phyloP scores from a whole-genome alignment of 2,113 vertebrate genomes.

The Henicopernis longicauda region DNA sequence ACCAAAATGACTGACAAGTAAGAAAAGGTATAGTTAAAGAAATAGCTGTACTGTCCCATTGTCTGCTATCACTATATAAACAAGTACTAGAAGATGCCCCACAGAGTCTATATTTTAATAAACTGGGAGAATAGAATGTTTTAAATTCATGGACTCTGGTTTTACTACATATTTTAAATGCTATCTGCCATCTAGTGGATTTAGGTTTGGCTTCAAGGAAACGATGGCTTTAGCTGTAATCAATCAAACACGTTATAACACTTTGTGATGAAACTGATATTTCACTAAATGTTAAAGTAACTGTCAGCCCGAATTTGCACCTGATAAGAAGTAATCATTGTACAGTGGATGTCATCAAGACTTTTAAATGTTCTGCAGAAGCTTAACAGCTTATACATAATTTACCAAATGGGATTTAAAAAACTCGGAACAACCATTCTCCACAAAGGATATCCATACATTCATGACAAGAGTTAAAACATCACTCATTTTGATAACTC shows the following conservation, averaged over 20 bases:
- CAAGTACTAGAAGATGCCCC: neutral
- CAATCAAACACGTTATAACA: neutral
- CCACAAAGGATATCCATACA: neutral
- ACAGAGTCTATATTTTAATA: neutral
- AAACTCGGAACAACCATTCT: neutral
- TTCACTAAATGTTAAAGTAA: neutral
- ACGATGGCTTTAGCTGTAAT: neutral
- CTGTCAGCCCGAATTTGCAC: neutral
- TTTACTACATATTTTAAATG: slow-evolving; percentile 34
- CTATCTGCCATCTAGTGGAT: slow-evolving; percentile 54
- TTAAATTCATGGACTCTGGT: slow-evolving; percentile 33
- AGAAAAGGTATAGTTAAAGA: neutral
- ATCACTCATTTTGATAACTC: neutral
- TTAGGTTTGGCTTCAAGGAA: slow-evolving; percentile 1
- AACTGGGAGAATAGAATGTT: neutral
- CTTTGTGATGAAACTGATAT: neutral
- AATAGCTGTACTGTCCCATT: neutral
- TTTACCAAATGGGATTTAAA: neutral
- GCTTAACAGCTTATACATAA: neutral
- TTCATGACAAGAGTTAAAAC: neutral
- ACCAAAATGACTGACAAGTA: neutral
- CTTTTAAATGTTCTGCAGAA: neutral
- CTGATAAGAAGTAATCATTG: neutral
- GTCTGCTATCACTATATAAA: neutral
- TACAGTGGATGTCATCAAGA: neutral